These are phyloP conservation scores for Rhinopomastus cyanomelas DNA, from an alignment of 2,113 vertebrate species.

Conservation along the genomic window DNA sequence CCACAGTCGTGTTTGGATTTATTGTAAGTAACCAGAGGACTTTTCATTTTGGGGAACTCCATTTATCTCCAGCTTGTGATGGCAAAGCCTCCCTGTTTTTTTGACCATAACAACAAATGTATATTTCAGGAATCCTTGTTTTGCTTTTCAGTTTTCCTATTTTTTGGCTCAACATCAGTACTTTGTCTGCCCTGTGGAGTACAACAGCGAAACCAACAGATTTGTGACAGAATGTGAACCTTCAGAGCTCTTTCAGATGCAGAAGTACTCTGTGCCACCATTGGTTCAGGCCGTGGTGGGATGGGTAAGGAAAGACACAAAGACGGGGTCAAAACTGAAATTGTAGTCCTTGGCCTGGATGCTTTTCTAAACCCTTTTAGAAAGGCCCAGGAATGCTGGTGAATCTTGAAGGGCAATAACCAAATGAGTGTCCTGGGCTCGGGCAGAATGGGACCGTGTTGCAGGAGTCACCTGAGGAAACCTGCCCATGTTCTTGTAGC, in stretches of 20 bases:
- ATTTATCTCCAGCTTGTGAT: not conserved
- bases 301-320: constrained; percentile 75
- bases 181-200: constrained; percentile 94
- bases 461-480: not conserved
- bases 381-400: not conserved
- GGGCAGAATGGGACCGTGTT: fast-evolving
- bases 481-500: not conserved
- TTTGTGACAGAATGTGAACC: constrained; percentile 92
- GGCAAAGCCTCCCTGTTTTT: not conserved
- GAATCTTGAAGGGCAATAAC: not conserved
- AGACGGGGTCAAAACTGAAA: not conserved
- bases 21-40: constrained; percentile 81
- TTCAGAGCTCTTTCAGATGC: constrained; percentile 89
- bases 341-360: not conserved
- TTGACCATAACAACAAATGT: not conserved
- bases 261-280: constrained; percentile 84
- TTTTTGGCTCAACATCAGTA: constrained; percentile 90
- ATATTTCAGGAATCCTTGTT: not conserved
- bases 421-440: fast-evolving
- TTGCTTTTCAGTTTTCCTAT: constrained; percentile 84
- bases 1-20: constrained; percentile 94
- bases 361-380: not conserved
- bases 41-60: not conserved
- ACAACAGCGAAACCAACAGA: constrained; percentile 88
- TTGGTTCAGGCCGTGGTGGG: constrained; percentile 77